Base-by-base conservation (phyloP, 2,888 invertebrate genomes). In the Baccha elongata region DNA sequence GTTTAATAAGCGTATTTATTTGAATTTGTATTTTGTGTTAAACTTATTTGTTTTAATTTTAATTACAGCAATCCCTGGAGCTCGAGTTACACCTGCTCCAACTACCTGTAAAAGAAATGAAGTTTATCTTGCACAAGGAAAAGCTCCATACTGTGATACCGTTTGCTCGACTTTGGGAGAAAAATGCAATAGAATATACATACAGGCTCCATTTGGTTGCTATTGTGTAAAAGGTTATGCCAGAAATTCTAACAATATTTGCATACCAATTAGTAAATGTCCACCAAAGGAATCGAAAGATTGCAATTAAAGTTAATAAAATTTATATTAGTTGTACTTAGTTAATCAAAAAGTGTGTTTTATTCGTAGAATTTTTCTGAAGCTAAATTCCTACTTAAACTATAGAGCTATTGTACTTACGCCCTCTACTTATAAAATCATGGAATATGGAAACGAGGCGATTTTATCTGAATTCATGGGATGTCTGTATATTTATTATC, bases 141-240 rank as follows among this genome's bases (percentile, higher is more conserved):
- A 3, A 0, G 80, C 80, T 8, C 80, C 80, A 29, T 69, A 69
- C 10, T 80, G 80, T 15, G 64, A 80, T 11, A 80, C 80, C 0
- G 50, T 60, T 1, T 80, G 74, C 37, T 42, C 11, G 1, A 17
- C 21, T 40, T 37, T 78, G 13, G 76, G 76, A 0, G 17, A 55
- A 3, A 5, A 3, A 2, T 78, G 76, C 8, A 48, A 3, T 0
- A 6, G 8, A 3, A 8, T 19, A 0, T 55, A 23, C 7, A 11
- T 65, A 4, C 44, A 55, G 23, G 26, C 64, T 0, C 76, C 71
- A 35, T 72, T 15, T 8, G 76, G 76, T 40, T 78, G 76, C 23
- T 75, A 68, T n/a, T 75, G 75, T 8, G 10, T 32, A 1, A 10
- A 48, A 0, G 44, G 35, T 15, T 50, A 52, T 50, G 75, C 75